Evolutionary conservation across 2,888 invertebrate species (phyloP), one percentile per base, ranked within the genome.

Genomic region (Spatulosminthurus flaviceps): DNA sequence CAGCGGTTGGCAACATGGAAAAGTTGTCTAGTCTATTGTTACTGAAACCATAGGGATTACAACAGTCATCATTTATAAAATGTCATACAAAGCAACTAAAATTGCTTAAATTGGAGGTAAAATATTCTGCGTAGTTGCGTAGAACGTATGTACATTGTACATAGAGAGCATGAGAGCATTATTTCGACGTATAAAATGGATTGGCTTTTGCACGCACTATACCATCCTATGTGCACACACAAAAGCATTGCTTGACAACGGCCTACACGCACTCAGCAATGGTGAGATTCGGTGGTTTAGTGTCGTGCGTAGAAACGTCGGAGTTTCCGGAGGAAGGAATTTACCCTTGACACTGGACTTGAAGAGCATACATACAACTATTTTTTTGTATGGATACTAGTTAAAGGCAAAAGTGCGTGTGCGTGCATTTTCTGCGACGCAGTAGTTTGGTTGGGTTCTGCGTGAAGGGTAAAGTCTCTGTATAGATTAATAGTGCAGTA

Each of bases 301-400:
- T 51, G 51, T 51, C 13, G 72, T 26, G 72, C 51, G 72, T 42
- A 72, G 71, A 42, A 71, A 29, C 22, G 34, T 70, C 70, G 70
- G 70, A 22, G 22, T 70, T 70, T 41, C 70, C 24, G 72, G 43
- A 41, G 22, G 43, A 51, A 51, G 43, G 41, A 72, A 43, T 72
- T 72, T 72, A 72, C 72, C 72, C 72, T 72, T 72, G 72, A 72
- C 72, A 43, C 43, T 72, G 72, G 43, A 42, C 21, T 72, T 72
- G 51, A 22, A 22, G 13, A n/a, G 51, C 29, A 67, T 24, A 19
- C 29, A 67, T 67, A 67, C 67, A 2, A n/a, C 16, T n/a, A n/a
- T 51, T 51, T 51, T 51, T 51, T 51, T 51, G 51, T 51, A 5
- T 51, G 51, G 51, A 19, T 51, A 51, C 67, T 26, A 64, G 26